Conservation (phyloP, 2,888 invertebrate genomes). For the Plusia festucae region DNA sequence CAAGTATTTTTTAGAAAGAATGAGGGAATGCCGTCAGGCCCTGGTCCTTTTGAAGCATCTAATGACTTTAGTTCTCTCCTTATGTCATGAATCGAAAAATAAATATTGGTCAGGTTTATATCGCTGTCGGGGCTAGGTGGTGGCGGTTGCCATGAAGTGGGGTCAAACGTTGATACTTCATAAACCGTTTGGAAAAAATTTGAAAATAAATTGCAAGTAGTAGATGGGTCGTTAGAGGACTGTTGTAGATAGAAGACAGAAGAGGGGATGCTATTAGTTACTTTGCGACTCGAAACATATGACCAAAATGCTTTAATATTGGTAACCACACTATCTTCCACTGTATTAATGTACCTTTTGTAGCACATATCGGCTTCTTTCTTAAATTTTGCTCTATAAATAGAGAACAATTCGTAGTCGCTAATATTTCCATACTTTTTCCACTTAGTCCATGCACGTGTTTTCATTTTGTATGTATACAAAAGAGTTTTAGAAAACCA, state of each 20-base stretch:
- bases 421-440: no score
- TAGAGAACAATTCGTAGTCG: no score
- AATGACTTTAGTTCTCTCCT: constrained; percentile 9
- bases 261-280: constrained; percentile 5
- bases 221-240: neutral
- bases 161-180: neutral
- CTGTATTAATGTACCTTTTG: no score
- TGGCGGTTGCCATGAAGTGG: constrained; percentile 9
- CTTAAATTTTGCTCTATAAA: no score
- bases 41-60: constrained; percentile 10
- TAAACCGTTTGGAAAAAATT: constrained; percentile 1
- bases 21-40: constrained; percentile 10
- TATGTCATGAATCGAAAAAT: constrained; percentile 5
- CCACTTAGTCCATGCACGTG: no score
- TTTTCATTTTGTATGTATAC: constrained; percentile 6
- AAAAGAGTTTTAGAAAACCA: constrained; percentile 5
- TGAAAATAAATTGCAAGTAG: constrained; percentile 7
- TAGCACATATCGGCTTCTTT: no score
- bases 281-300: constrained; percentile 16
- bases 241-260: constrained; percentile 8
- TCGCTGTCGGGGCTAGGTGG: constrained; percentile 1
- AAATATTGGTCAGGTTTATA: neutral
- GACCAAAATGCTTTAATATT: no score
- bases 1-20: constrained; percentile 10
- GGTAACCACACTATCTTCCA: no score